Conservation (phyloP, 2,113 vertebrate genomes). For the Paramormyrops kingsleyae region DNA sequence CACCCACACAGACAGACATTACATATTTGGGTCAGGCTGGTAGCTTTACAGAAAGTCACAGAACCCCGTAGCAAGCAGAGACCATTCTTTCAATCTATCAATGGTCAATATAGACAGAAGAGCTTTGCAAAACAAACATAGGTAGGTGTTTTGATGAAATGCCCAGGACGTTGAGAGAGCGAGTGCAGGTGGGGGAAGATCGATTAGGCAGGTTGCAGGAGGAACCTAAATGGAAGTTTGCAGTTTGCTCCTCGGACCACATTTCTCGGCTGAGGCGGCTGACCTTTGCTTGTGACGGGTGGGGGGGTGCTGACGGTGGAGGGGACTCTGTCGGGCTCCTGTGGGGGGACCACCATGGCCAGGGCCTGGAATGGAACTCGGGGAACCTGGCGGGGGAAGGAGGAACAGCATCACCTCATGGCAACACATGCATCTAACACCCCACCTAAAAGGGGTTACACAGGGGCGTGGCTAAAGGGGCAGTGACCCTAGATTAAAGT, state of each 20-base stretch:
- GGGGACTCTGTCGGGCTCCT: conserved; percentile 90
- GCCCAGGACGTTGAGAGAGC: background rate
- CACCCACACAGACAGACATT: background rate
- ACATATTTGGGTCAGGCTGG: background rate
- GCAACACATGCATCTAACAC: background rate
- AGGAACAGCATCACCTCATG: background rate
- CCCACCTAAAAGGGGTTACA: background rate
- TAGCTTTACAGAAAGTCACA: background rate
- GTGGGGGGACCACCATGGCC: conserved; percentile 96
- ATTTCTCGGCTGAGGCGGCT: conserved; percentile 32
- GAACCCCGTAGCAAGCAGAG: background rate
- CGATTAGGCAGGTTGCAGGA: background rate
- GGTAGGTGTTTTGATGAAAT: background rate
- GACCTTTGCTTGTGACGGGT: conserved; percentile 85
- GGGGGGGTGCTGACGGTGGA: conserved; percentile 77
- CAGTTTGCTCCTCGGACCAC: background rate
- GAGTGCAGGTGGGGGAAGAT: background rate
- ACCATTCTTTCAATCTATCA: background rate
- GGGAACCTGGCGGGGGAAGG: conserved; percentile 69
- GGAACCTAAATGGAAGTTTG: background rate
- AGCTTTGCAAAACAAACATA: background rate
- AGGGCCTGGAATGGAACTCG: conserved; percentile 95
- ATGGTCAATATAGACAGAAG: background rate
- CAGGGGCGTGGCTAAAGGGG: background rate
- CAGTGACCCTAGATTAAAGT: background rate